Evolutionary conservation across 2,888 invertebrate genomes (phyloP), one percentile per base, ranked within the genome.

Genomic region (Meteorus cinctellus): DNA sequence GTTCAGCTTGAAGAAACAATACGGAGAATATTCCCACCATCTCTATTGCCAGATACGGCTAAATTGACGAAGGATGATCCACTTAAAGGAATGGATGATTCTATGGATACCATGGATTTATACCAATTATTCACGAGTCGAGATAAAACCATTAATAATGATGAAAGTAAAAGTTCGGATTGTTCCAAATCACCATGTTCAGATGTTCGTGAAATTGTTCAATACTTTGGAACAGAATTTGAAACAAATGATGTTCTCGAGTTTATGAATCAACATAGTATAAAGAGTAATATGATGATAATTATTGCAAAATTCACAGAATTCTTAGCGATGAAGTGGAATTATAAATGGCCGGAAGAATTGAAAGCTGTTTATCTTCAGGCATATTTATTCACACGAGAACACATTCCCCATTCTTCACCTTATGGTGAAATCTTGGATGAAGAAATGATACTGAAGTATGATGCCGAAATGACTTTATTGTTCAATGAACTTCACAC

Each of bases 1-100:
- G 93, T 93, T 51, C 84, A 84, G 27, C 91, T 94, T 34, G 94
- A 94, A 87, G 94, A 94, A 83, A 93, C 92, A 2, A 89, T 95
- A 24, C 91, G 93, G 76, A 91, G 92, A 87, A 92, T 95, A 87
- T 92, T 95, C 41, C 95, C 95, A 0, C 87, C 89, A 31, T 89
- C 90, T 80, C 90, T 94, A 80, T 87, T 92, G 89, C 89, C 89
- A 24, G 87, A 88, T 59, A 84, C 82, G 4, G 84, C 82, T 0
- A 88, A 91, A 90, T 84, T 90, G 87, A 86, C 90, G 86, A 87
- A 90, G 88, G 86, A 88, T 78, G 89, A 90, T 87, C 84, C 87
- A 80, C 74, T 90, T 82, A 89, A 88, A 75, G 86, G 84, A 77
- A 83, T 86, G 80, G 93, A 93, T 76, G 92, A 92, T 80, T 93